Evolutionary conservation across 2,888 invertebrate genomes (phyloP), one percentile per base, ranked within the genome.

Genomic region (Pyrrhosoma nymphula): DNA sequence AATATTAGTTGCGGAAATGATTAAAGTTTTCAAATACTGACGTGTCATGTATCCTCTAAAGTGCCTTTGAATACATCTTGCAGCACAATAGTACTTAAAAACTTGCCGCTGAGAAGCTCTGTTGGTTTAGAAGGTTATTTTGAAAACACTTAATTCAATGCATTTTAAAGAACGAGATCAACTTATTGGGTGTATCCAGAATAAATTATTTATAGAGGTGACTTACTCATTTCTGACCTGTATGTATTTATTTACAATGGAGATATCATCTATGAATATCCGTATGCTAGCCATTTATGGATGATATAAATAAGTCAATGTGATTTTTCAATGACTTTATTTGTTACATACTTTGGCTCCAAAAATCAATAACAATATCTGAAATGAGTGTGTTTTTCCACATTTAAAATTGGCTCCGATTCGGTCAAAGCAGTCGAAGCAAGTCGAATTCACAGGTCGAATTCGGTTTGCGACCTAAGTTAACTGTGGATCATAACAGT

Each of bases 21-120:
- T 60, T 63, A 91, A 91, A 39, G 35, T 18, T 91, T 91, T 69
- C 39, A 91, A 23, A 91, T 91, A 26, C 18, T 63, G 39, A 3
- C 91, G 91, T 35, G 91, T 63, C 20, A 91, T 91, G 6, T 91
- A 63, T 0, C 91, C 91, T 63, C 91, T 91, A 39, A 91, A 60
- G n/a, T 63, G 63, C 26, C 63, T 60, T 39, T 91, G 91, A 91
- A 91, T 91, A 69, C 91, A 91, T 39, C 91, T 91, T 26, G 91
- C 91, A 39, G 91, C 91, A 39, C 63, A 47, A 39, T 39, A 91
- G 39, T 91, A 69, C 39, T 20, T 63, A 30, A 39, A 60, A 4
- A 69, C 39, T 23, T 63, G 14, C 39, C 39, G 23, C 63, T 91
- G 91, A 63, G 39, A 60, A 10, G 60, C 60, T 69, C 91, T 91